Evolutionary conservation across 92 coral and sea anemone species (phyloP).

Genomic region (Epizoanthus fatuus): DNA sequence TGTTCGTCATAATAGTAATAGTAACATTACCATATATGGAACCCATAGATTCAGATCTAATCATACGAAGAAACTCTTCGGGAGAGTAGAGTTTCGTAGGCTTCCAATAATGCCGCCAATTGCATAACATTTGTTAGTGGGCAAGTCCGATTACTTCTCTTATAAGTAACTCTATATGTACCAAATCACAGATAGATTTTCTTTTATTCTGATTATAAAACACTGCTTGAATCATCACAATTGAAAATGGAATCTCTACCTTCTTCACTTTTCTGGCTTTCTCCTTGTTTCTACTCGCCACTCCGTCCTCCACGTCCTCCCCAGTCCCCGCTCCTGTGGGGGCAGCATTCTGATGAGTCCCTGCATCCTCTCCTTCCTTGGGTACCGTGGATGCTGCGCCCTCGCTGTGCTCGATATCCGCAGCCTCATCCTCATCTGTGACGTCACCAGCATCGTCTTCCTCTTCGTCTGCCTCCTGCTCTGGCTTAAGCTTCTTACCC

Average conservation of each 20-base stretch:
- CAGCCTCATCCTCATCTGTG: slow-evolving; percentile 99
- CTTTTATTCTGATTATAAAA: too few relatives aligned
- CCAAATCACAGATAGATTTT: too few relatives aligned
- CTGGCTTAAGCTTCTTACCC: slow-evolving; percentile 97
- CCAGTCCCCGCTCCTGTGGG: slow-evolving; percentile 26
- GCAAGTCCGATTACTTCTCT: too few relatives aligned
- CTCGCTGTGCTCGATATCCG: slow-evolving; percentile 77
- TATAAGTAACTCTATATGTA: too few relatives aligned
- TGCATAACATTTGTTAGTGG: too few relatives aligned
- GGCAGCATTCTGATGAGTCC: slow-evolving; percentile 37
- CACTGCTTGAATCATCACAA: too few relatives aligned
- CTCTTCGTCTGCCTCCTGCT: slow-evolving; percentile 72
- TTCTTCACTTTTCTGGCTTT: slow-evolving; percentile 18
- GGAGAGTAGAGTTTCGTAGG: too few relatives aligned
- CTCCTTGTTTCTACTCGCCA: not conserved
- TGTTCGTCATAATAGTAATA: too few relatives aligned
- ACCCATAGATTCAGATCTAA: too few relatives aligned
- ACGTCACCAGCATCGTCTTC: slow-evolving; percentile 85
- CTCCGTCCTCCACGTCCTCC: slow-evolving; percentile 1
- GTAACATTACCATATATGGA: too few relatives aligned
- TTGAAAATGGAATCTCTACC: not conserved
- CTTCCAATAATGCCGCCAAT: too few relatives aligned
- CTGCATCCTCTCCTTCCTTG: slow-evolving; percentile 63
- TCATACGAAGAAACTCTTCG: too few relatives aligned
- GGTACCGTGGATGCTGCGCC: slow-evolving; percentile 43